Evolutionary conservation across 2,888 invertebrate genomes (phyloP), one percentile per base, ranked within the genome.

Genomic region (Coremacera marginata): DNA sequence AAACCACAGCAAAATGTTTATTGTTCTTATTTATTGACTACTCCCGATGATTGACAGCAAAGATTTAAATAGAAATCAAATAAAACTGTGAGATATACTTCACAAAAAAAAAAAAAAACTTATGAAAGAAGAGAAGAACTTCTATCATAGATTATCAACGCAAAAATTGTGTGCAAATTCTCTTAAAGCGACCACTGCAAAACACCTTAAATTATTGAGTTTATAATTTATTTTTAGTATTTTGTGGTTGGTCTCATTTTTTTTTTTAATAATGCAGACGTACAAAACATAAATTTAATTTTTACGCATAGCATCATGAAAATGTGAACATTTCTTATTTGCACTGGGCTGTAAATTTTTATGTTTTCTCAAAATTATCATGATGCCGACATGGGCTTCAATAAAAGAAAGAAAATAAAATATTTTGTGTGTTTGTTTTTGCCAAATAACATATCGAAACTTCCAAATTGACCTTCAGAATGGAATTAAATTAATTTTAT

Each of bases 161-260:
- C 68, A 68, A 8, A 27, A 25, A 51, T 5, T 27, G 55, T 19
- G 2, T 19, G 22, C 19, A 34, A 9, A n/a, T 65, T 25, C 51
- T 2, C 37, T 67, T 34, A 19, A 4, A 34, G 37, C 16, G 11
- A 19, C 19, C 34, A 67, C 25, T 22, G 44, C 44, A 49, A 65
- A 68, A 16, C 49, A 68, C 51, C 25, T 16, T 51, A 68, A 51
- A 44, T 27, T 68, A 68, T 68, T 27, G 49, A 68, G 68, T 68
- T 51, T 68, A 34, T 63, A 31, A 63, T 63, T 63, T 63, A 63
- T 63, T 63, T 63, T 63, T 34, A 63, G 63, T 25, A 63, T 16
- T 44, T 44, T 2, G 11, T 5, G 37, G 37, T 60, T 7, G 60
- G 60, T 22, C 27, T 25, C 16, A 27, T 14, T 60, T 68, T 25